phyloP scores from a whole-genome alignment of 2,113 vertebrate species.

The Dermatemys mawii region DNA sequence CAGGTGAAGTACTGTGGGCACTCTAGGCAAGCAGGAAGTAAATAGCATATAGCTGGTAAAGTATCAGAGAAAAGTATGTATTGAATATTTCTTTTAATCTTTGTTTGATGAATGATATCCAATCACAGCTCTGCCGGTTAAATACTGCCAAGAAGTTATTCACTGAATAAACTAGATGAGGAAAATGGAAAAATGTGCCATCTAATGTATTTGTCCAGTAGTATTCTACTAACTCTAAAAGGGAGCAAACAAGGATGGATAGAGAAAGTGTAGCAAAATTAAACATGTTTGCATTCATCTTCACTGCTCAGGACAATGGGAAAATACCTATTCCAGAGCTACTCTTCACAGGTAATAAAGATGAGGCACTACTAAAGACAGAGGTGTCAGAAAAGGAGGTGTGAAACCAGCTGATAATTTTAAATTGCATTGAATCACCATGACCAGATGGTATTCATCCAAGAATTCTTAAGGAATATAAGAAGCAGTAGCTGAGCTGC shows the following conservation, averaged over 20 bases:
- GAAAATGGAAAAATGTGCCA: not conserved
- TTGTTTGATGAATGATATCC: not conserved
- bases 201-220: not conserved
- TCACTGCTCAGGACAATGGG: not conserved
- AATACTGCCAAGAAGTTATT: not conserved
- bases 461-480: conserved; percentile 18
- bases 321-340: not conserved
- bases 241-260: not conserved
- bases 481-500: not conserved
- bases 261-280: conserved; percentile 35
- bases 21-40: not conserved
- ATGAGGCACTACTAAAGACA: not conserved
- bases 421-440: not conserved
- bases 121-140: not conserved
- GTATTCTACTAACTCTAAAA: not conserved
- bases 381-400: not conserved
- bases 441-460: not conserved
- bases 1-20: not conserved
- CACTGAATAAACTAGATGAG: not conserved
- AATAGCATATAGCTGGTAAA: accelerated
- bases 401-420: not conserved
- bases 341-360: not conserved
- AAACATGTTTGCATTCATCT: conserved; percentile 13
- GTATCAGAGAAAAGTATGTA: not conserved
- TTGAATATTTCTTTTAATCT: not conserved